Percentiles rank a stretch among this genome's conserved stretches.
Conservation (phyloP, 2,113 vertebrate genomes). For the Saccopteryx leptura region DNA sequence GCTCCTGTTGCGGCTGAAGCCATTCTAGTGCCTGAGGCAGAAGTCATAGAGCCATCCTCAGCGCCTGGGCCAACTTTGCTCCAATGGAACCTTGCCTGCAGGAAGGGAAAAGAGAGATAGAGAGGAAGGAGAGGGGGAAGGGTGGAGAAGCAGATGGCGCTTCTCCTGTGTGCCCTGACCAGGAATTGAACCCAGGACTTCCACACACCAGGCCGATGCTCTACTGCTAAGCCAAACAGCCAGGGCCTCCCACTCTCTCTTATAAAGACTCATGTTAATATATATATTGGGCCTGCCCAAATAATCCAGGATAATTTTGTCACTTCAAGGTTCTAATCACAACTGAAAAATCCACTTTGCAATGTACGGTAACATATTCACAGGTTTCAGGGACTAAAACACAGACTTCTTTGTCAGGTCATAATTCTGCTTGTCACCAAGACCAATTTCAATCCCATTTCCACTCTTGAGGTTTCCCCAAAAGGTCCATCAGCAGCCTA, state of each 20-base stretch:
- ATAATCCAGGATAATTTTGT: background rate
- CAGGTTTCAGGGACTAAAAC: background rate
- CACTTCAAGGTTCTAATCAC: background rate
- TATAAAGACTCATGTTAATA: background rate
- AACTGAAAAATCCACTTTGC: background rate
- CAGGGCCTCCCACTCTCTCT: background rate
- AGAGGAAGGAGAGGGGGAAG: no score
- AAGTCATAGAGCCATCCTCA: no score
- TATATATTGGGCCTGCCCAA: background rate
- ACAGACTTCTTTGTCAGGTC: background rate
- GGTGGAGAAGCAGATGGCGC: no score
- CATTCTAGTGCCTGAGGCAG: no score
- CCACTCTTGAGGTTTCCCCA: background rate
- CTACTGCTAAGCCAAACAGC: no score
- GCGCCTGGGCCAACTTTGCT: no score
- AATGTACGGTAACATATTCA: background rate
- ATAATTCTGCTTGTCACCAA: background rate
- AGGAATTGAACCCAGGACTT: no score
- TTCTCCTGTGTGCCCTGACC: no score
- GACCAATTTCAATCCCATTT: background rate
- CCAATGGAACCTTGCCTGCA: no score
- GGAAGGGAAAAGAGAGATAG: no score
- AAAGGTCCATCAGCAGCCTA: background rate
- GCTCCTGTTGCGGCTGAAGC: no score
- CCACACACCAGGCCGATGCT: no score